Percentiles rank a stretch among this genome's conserved stretches.
These are phyloP conservation scores for Dreissena rostriformis DNA, from an alignment of 1,140 invertebrate species.

Conservation along the genomic window DNA sequence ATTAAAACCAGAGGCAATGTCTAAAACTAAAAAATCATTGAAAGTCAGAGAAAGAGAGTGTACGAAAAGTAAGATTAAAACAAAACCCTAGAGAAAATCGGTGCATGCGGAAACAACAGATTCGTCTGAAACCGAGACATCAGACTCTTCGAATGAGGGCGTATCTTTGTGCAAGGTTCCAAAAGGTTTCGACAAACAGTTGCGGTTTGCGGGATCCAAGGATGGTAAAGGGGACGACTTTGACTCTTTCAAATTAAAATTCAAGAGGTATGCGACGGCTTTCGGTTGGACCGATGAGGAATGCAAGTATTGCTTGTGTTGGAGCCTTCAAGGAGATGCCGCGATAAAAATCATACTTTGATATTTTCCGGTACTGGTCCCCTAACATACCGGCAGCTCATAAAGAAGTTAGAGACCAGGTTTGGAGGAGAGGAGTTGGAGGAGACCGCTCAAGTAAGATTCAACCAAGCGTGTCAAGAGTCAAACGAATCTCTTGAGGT, in stretches of 20 bases:
- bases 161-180: slow-evolving; percentile 12
- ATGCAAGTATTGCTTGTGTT: slow-evolving; percentile 3
- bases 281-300: slow-evolving; percentile 21
- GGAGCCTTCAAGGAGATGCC: slow-evolving; percentile 15
- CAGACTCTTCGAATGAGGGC: neutral
- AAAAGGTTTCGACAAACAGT: slow-evolving; percentile 22
- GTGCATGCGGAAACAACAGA: neutral
- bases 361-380: neutral
- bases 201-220: neutral
- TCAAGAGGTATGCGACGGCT: slow-evolving; percentile 6
- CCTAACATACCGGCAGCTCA: neutral
- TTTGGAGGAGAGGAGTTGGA: slow-evolving; percentile 44
- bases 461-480: slow-evolving; percentile 44
- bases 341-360: slow-evolving; percentile 15
- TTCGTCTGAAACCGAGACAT: neutral
- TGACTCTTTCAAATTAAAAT: slow-evolving; percentile 15
- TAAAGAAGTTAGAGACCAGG: slow-evolving; percentile 39
- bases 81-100: neutral
- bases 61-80: neutral
- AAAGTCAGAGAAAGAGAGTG: no score
- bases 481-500: slow-evolving; percentile 46
- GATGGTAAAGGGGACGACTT: slow-evolving; percentile 20
- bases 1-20: neutral
- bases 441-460: slow-evolving; percentile 47
- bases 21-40: neutral